Evolutionary conservation across 2,888 invertebrate species (phyloP).

Genomic region (Maniola hyperantus): DNA sequence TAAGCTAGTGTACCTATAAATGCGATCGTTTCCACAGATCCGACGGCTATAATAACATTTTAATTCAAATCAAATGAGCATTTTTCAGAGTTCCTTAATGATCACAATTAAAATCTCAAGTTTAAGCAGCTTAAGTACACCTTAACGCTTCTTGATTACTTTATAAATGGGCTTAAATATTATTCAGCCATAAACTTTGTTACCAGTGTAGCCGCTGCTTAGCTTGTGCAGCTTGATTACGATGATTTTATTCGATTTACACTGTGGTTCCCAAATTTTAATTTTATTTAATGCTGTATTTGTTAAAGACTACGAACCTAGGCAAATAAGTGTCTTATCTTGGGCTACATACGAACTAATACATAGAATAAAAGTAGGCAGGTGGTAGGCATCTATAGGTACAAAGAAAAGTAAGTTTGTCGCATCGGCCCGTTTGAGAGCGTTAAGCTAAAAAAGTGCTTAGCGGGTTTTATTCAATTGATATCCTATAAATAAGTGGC

Average conservation of each 20-base stretch:
- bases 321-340: background rate
- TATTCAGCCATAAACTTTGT: conserved; percentile 20
- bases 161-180: conserved; percentile 5
- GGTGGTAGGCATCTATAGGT: too few species aligned
- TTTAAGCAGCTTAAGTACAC: conserved; percentile 13
- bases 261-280: background rate
- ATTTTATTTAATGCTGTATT: background rate
- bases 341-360: too few species aligned
- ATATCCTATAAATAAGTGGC: too few species aligned
- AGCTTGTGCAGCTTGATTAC: conserved; percentile 14
- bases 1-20: too few species aligned
- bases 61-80: conserved; percentile 1
- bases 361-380: too few species aligned
- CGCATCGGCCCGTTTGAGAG: too few species aligned
- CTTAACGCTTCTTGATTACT: conserved; percentile 12
- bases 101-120: conserved; percentile 9
- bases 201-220: background rate
- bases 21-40: too few species aligned
- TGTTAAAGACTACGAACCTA: too few species aligned
- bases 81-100: conserved; percentile 9
- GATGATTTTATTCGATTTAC: conserved; percentile 23
- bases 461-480: too few species aligned
- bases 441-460: too few species aligned
- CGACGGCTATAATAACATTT: background rate
- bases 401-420: too few species aligned